A percentile compares a stretch with the other conserved stretches of the same genome.
phyloP scores from a whole-genome alignment of 2,888 invertebrate genomes.

The Caenorhabditis sp. region DNA sequence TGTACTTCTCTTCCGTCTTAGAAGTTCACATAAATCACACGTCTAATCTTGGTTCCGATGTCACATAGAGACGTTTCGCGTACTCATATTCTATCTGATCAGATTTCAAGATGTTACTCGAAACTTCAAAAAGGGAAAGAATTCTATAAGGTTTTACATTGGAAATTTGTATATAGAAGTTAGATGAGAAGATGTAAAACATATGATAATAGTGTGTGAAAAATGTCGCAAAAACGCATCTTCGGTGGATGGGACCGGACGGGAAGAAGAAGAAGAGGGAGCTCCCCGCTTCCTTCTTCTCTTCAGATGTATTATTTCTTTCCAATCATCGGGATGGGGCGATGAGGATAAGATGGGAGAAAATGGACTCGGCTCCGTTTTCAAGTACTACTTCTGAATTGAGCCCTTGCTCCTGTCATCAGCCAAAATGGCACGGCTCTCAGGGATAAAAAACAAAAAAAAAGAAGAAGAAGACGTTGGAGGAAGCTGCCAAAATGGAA shows the following conservation, averaged over 20 bases:
- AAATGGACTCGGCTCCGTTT: conserved; percentile 54
- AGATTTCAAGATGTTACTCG: conserved; percentile 39
- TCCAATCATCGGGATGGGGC: conserved; percentile 20
- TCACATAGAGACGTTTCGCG: conserved; percentile 30
- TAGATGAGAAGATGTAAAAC: conserved; percentile 32
- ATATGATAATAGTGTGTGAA: conserved; percentile 60
- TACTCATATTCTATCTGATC: conserved; percentile 63
- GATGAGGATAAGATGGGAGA: conserved; percentile 39
- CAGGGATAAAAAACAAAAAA: conserved; percentile 15
- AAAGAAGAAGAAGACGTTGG: no score
- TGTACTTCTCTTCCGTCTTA: conserved; percentile 13
- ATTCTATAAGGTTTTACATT: neutral
- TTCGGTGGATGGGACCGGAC: neutral
- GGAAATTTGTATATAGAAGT: conserved; percentile 9
- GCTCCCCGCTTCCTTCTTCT: neutral
- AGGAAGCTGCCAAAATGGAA: conserved; percentile 9
- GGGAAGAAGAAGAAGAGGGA: neutral
- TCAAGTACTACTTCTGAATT: conserved; percentile 64
- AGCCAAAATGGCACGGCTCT: conserved; percentile 32
- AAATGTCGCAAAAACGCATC: conserved; percentile 55
- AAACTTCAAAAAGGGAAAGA: neutral
- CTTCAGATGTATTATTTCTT: conserved; percentile 13
- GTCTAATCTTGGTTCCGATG: conserved; percentile 49
- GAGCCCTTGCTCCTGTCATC: conserved; percentile 45
- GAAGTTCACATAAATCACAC: conserved; percentile 61